A percentile compares a stretch with the other conserved stretches of the same genome.
Conservation (phyloP, 2,113 vertebrate genomes). For the Neogobius melanostomus region DNA sequence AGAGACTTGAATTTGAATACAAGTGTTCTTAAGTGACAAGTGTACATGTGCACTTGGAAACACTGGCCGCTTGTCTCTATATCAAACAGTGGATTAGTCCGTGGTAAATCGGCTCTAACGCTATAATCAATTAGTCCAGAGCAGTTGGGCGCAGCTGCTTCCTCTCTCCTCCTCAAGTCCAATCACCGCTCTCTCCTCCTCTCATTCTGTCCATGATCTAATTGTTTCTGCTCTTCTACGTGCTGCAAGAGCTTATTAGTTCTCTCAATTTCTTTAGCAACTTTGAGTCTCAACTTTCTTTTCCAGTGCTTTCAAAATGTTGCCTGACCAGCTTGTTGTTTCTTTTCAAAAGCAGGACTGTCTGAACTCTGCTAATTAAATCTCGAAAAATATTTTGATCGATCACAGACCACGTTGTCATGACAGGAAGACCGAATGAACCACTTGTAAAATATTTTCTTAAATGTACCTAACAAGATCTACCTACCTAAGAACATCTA, state of each 20-base stretch:
- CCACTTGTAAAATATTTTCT: no score
- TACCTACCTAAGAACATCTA: no score
- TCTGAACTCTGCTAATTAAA: no score
- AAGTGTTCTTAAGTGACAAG: neutral
- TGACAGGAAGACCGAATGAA: no score
- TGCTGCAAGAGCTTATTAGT: slow-evolving; percentile 3
- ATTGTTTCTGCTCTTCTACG: neutral
- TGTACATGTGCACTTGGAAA: neutral
- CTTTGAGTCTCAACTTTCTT: neutral
- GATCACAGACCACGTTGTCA: no score
- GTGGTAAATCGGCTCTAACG: slow-evolving; percentile 24
- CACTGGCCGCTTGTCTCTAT: slow-evolving; percentile 22
- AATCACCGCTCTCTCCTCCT: neutral
- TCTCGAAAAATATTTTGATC: no score
- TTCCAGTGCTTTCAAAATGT: neutral
- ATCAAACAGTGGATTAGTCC: slow-evolving; percentile 32
- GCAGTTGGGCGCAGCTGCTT: neutral
- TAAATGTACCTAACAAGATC: no score
- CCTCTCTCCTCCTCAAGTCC: neutral
- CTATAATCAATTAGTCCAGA: slow-evolving; percentile 25
- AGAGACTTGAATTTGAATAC: neutral
- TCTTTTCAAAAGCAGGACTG: no score
- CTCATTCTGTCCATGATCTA: neutral
- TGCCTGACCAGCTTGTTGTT: no score
- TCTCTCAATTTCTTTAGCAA: neutral